Evolutionary conservation across 35 echinoderm and acorn worm species (phyloP).

Genomic region (Apostichopus parvimensis): DNA sequence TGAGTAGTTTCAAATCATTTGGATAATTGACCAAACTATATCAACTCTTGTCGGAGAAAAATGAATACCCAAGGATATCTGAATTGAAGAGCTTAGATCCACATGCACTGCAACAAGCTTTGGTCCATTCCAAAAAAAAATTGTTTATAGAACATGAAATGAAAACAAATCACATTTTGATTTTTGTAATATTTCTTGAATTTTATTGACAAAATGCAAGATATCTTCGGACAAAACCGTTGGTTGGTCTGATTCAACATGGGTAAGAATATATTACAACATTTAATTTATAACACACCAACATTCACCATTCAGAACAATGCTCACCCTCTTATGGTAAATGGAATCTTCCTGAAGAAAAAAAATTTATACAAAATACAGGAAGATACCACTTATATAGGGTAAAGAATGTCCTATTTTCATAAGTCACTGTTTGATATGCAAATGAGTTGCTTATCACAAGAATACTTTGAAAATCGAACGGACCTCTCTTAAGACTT

Average conservation of each 20-base stretch:
- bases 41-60: too few species aligned
- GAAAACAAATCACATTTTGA: background rate
- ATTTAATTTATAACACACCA: conserved; percentile 47
- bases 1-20: too few species aligned
- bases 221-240: conserved; percentile 49
- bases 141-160: background rate
- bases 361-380: conserved; percentile 40
- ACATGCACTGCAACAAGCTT: too few species aligned
- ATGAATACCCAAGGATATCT: too few species aligned
- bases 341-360: conserved; percentile 25
- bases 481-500: background rate
- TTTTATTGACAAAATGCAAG: conserved; percentile 54
- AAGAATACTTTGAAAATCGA: conserved; percentile 16
- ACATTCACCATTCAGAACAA: conserved; percentile 42
- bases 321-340: conserved; percentile 8
- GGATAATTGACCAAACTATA: too few species aligned
- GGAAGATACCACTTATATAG: background rate
- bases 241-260: conserved; percentile 32
- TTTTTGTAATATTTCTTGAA: conserved; percentile 46
- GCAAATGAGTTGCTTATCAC: conserved; percentile 8
- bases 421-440: conserved; percentile 5
- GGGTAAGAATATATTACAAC: conserved; percentile 53
- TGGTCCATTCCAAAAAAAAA: too few species aligned
- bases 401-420: background rate
- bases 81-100: too few species aligned